Percentiles rank a stretch among this genome's conserved stretches.
phyloP scores from a whole-genome alignment of 2,888 invertebrate genomes.

The Sphinx pinastri region DNA sequence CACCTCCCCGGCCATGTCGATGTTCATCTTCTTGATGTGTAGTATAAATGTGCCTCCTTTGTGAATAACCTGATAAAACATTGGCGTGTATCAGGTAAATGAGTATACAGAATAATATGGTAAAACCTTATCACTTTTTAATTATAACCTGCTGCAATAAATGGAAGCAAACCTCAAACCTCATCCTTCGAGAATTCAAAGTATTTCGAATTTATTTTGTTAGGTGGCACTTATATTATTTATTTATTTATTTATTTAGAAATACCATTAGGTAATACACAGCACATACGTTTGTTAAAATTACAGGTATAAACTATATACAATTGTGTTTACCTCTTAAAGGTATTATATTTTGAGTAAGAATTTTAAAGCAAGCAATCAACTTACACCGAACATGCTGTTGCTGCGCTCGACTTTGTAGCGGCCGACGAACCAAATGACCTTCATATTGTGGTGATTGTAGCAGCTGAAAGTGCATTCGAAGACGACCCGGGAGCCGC shows the following conservation, averaged over 20 bases:
- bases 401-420: constrained; percentile 47
- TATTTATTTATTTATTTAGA: no score
- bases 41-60: constrained; percentile 43
- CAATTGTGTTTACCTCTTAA: no score
- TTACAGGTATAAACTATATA: no score
- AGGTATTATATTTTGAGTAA: no score
- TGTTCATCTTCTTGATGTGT: constrained; percentile 45
- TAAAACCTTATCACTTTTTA: background rate
- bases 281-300: no score
- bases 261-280: no score
- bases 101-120: background rate
- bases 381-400: constrained; percentile 49
- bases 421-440: constrained; percentile 49
- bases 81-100: background rate
- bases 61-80: constrained; percentile 42
- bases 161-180: no score
- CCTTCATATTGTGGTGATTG: constrained; percentile 24
- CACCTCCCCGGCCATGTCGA: constrained; percentile 46
- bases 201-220: no score
- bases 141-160: background rate
- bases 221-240: no score
- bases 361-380: background rate
- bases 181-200: no score
- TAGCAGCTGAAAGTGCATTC: constrained; percentile 1
- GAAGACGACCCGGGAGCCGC: background rate